Conservation (phyloP, 2,113 vertebrate genomes). For the Cercopithecus mona region DNA sequence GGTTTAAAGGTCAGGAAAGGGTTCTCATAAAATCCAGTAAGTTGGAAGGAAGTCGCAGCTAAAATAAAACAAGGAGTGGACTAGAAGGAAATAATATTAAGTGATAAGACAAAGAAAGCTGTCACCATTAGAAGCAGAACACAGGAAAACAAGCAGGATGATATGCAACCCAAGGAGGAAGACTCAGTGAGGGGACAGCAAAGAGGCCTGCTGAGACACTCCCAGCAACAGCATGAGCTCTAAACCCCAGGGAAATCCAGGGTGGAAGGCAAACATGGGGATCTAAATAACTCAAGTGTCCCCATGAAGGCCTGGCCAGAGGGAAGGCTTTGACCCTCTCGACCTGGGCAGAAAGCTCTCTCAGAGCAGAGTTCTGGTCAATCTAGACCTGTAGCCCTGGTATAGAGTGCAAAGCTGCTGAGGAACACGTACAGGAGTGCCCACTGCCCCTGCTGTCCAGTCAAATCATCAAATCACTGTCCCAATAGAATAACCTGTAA, state of each 20-base stretch:
- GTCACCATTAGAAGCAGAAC: background rate
- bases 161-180: rapidly evolving
- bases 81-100: conserved; percentile 75
- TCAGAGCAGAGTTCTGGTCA: background rate
- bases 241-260: background rate
- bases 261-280: background rate
- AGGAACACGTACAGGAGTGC: rapidly evolving
- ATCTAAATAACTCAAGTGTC: too few relatives aligned
- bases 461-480: rapidly evolving
- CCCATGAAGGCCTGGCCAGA: background rate
- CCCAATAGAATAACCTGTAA: rapidly evolving
- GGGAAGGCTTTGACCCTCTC: rapidly evolving
- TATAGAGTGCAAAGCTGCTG: too few relatives aligned
- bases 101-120: conserved; percentile 63
- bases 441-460: background rate
- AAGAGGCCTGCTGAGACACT: background rate
- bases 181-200: rapidly evolving
- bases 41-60: conserved; percentile 72
- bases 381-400: too few relatives aligned
- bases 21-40: conserved; percentile 58
- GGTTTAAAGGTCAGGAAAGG: background rate
- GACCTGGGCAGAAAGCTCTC: too few relatives aligned
- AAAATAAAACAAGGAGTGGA: conserved; percentile 75
- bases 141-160: background rate
- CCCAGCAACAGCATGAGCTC: background rate